Conservation (phyloP, 2,797 vertebrate species). For the Pempheris klunzingeri region DNA sequence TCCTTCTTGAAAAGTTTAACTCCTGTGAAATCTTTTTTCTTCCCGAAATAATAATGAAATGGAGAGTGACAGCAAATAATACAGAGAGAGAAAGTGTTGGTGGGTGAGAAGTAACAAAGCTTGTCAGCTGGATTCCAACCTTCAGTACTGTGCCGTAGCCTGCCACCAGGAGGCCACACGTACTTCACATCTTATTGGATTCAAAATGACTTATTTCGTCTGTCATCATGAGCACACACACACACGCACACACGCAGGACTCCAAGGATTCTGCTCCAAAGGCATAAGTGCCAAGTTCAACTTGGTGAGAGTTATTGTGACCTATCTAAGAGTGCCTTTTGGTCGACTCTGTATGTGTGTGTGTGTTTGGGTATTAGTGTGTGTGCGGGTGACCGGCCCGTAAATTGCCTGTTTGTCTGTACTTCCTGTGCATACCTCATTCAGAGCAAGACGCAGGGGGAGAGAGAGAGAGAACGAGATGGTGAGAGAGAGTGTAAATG, state of each 20-base stretch:
- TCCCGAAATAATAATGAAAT: constrained; percentile 53
- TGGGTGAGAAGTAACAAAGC: constrained; percentile 47
- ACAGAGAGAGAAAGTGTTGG: constrained; percentile 34
- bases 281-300: constrained; percentile 63
- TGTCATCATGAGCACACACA: constrained; percentile 19
- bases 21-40: constrained; percentile 24
- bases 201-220: constrained; percentile 63
- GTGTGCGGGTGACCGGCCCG: constrained; percentile 59
- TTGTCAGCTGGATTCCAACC: constrained; percentile 57
- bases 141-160: constrained; percentile 24
- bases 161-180: constrained; percentile 50
- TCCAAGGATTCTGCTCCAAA: constrained; percentile 57
- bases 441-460: constrained; percentile 60
- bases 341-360: constrained; percentile 61
- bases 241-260: constrained; percentile 22
- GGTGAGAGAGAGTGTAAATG: constrained; percentile 60
- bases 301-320: constrained; percentile 66
- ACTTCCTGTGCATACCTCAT: constrained; percentile 77
- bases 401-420: constrained; percentile 78
- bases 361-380: neutral
- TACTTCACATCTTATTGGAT: constrained; percentile 62
- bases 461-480: constrained; percentile 39
- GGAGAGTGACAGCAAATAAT: constrained; percentile 44
- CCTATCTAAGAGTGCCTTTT: constrained; percentile 66
- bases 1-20: constrained; percentile 38